Evolutionary conservation across 2,797 vertebrate species (phyloP).

Genomic region (Microhierax caerulescens): DNA sequence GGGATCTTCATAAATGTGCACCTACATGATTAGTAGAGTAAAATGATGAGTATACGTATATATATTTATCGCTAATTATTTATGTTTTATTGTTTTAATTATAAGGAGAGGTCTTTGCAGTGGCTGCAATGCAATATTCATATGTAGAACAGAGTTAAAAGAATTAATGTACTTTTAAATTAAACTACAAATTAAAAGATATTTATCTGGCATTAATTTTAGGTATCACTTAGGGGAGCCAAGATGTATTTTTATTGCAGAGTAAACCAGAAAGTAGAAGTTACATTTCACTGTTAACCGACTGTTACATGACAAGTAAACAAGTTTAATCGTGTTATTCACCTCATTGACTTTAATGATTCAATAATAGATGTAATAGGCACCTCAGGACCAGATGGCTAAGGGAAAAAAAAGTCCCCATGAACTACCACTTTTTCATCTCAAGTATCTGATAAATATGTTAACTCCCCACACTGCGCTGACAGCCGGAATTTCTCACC

Average conservation of each 20-base stretch:
- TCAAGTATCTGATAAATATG: conserved; percentile 79
- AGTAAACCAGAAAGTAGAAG: conserved; percentile 45
- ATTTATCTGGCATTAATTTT: conserved; percentile 56
- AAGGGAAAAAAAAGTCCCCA: conserved; percentile 54
- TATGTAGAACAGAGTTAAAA: conserved; percentile 13
- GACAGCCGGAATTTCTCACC: conserved; percentile 69
- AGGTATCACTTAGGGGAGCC: neutral
- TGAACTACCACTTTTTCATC: conserved; percentile 75
- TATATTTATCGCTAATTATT: conserved; percentile 31
- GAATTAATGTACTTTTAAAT: conserved; percentile 44
- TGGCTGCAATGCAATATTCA: neutral
- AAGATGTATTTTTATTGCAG: neutral
- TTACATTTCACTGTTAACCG: conserved; percentile 74
- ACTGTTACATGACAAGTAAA: conserved; percentile 78
- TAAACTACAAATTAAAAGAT: conserved; percentile 52
- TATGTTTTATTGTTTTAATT: conserved; percentile 73
- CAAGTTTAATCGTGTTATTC: conserved; percentile 79
- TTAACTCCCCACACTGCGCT: conserved; percentile 52
- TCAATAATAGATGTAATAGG: conserved; percentile 79
- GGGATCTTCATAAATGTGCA: conserved; percentile 3
- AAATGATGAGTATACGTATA: neutral
- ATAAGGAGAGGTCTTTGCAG: conserved; percentile 21
- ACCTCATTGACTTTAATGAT: conserved; percentile 83
- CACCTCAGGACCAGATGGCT: conserved; percentile 80
- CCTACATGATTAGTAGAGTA: conserved; percentile 8